Conservation (phyloP, 1,140 invertebrate species). For the Bombus ignitus region DNA sequence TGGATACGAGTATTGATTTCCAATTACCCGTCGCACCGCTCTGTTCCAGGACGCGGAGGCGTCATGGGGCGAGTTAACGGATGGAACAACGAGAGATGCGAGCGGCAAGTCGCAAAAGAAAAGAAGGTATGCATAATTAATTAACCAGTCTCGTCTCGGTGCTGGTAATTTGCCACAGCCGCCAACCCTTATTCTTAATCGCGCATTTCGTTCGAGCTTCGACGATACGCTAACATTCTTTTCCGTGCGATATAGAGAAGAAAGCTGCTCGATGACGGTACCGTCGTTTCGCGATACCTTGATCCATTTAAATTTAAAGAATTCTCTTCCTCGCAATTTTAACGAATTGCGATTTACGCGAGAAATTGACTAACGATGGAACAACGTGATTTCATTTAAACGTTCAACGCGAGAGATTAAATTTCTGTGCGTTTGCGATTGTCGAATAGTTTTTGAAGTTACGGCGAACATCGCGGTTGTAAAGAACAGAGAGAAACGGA, state of each 20-base stretch:
- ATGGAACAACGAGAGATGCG: neutral
- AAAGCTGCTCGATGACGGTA: neutral
- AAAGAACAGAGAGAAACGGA: neutral
- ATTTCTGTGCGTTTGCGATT: too few species aligned
- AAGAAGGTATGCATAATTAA: constrained; percentile 56
- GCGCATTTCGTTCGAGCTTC: neutral
- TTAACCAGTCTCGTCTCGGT: constrained; percentile 40
- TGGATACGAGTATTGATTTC: constrained; percentile 51
- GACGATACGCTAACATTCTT: neutral
- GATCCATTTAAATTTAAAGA: neutral
- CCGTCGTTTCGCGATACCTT: accelerated
- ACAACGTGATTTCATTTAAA: too few species aligned
- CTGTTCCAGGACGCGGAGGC: neutral
- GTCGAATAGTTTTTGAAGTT: neutral
- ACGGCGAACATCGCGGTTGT: neutral
- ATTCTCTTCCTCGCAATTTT: neutral
- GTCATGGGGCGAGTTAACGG: neutral
- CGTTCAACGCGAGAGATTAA: neutral
- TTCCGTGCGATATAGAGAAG: neutral
- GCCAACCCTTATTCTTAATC: neutral
- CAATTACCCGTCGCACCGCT: constrained; percentile 34
- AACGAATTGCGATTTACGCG: neutral
- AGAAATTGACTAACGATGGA: too few species aligned
- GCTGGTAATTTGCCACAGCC: constrained; percentile 19
- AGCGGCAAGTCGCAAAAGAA: constrained; percentile 1